Conservation (phyloP, 2,888 invertebrate genomes). For the Xiphydria camelus region DNA sequence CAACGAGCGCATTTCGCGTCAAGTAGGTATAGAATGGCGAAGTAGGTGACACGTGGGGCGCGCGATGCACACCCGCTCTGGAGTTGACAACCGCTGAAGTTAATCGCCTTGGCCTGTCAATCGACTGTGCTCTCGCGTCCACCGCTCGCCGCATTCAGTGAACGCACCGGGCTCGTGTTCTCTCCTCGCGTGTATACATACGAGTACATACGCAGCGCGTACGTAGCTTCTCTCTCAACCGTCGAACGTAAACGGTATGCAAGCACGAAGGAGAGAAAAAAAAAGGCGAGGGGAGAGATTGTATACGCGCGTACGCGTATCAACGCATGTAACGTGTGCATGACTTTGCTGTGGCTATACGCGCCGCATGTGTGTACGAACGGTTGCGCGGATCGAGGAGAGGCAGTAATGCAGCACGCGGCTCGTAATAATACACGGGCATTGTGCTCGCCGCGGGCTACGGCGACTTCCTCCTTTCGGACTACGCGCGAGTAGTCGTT, state of each 20-base stretch:
- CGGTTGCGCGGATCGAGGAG: too few species aligned
- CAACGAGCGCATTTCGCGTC: too few species aligned
- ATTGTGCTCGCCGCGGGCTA: neutral
- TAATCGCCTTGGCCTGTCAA: slow-evolving; percentile 48
- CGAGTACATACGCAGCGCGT: too few species aligned
- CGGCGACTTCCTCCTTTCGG: neutral
- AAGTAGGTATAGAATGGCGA: too few species aligned
- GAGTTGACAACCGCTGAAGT: slow-evolving; percentile 33
- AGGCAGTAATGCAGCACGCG: neutral
- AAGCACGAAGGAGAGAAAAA: slow-evolving; percentile 10
- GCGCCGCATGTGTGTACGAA: too few species aligned
- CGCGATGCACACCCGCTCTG: slow-evolving; percentile 4
- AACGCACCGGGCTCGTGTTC: slow-evolving; percentile 33
- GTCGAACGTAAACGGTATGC: slow-evolving; percentile 10
- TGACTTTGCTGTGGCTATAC: slow-evolving; percentile 32
- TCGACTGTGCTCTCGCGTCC: slow-evolving; percentile 19
- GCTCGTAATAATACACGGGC: slow-evolving; percentile 3
- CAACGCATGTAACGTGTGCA: slow-evolving; percentile 20
- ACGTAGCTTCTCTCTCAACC: too few species aligned
- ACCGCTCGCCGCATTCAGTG: slow-evolving; percentile 2
- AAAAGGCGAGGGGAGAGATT: slow-evolving; percentile 13
- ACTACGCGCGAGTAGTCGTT: too few species aligned
- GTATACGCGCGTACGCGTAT: slow-evolving; percentile 21
- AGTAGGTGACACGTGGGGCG: neutral
- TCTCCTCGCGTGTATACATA: too few species aligned